Conservation (phyloP, 2,113 vertebrate genomes). For the Phasianus colchicus region DNA sequence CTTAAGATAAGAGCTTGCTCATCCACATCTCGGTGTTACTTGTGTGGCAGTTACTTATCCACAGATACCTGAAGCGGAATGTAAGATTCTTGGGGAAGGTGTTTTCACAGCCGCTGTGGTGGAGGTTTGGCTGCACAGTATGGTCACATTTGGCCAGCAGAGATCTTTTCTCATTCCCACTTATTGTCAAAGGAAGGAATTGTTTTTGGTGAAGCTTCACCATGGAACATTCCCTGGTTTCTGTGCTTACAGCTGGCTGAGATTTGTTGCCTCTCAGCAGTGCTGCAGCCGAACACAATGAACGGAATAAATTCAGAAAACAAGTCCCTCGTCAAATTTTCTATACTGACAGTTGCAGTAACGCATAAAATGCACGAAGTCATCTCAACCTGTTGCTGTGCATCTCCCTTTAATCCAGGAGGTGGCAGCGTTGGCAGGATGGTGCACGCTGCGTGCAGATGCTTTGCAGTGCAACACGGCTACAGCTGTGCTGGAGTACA, state of each 20-base stretch:
- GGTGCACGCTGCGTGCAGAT: too few relatives aligned
- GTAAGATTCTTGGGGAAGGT: neutral
- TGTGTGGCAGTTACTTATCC: neutral
- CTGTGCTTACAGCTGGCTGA: neutral
- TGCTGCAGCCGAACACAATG: neutral
- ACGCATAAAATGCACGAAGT: rapidly evolving
- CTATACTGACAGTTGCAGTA: rapidly evolving
- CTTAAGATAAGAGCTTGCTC: neutral
- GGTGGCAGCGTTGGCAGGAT: slow-evolving; percentile 49
- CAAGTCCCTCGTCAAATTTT: rapidly evolving
- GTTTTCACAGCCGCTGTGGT: neutral
- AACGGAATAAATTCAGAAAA: neutral
- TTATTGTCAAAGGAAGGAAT: neutral
- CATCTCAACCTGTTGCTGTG: neutral
- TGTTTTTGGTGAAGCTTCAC: neutral
- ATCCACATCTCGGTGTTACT: neutral
- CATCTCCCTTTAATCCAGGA: neutral
- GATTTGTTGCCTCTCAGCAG: neutral
- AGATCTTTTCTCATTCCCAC: neutral
- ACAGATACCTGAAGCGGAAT: neutral
- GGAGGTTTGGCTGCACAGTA: neutral
- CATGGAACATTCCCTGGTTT: rapidly evolving
- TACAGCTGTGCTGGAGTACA: rapidly evolving
- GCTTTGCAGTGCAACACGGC: neutral
- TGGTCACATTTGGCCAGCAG: neutral